phyloP scores from a whole-genome alignment of 2,113 vertebrate genomes.

The Campylorhamphus procurvoides region DNA sequence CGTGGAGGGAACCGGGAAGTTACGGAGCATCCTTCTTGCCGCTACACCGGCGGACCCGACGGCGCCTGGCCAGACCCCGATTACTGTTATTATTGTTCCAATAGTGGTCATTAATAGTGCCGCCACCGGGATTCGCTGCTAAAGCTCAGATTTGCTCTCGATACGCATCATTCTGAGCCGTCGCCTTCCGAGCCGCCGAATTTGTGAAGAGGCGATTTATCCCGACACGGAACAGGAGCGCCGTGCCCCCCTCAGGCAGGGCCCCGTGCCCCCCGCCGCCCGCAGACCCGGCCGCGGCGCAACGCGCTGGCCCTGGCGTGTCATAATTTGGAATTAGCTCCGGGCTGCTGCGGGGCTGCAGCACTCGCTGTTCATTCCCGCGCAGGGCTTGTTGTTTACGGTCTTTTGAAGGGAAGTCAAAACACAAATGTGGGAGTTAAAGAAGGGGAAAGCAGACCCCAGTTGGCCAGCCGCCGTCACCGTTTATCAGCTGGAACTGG shows the following conservation, averaged over 20 bases:
- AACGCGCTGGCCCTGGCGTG: rapidly evolving
- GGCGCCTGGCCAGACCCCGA: background rate
- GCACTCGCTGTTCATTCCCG: background rate
- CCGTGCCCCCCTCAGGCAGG: no score
- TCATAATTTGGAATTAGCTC: background rate
- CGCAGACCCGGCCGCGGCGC: background rate
- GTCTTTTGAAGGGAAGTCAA: background rate
- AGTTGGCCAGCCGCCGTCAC: background rate
- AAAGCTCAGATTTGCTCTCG: background rate
- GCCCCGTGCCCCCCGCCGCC: background rate
- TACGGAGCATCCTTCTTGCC: background rate
- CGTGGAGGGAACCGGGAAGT: background rate
- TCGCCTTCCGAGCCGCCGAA: background rate
- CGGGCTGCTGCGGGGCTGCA: background rate
- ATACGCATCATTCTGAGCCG: background rate
- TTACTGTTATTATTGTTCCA: background rate
- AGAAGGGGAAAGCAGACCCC: rapidly evolving
- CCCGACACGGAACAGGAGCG: background rate
- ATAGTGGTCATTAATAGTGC: background rate
- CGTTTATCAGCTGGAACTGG: background rate
- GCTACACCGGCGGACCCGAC: background rate
- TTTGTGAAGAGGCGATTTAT: background rate
- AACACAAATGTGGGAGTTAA: background rate
- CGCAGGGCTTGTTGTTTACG: background rate
- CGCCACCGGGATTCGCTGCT: background rate